These are phyloP conservation scores for Cerastis leucographa DNA, from an alignment of 2,888 invertebrate species.

Conservation along the genomic window DNA sequence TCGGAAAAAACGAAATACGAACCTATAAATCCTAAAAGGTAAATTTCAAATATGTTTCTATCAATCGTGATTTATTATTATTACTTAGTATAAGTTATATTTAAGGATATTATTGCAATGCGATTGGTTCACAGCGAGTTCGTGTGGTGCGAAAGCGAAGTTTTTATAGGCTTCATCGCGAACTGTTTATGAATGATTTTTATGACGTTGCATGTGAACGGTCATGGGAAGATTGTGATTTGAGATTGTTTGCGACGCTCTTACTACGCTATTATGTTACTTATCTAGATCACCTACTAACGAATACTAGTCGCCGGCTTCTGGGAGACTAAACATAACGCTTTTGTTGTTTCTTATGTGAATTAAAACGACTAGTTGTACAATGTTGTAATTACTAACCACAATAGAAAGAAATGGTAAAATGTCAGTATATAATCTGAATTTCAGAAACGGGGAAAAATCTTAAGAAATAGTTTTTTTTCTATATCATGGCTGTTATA, in stretches of 20 bases:
- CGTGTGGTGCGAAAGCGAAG: conserved; percentile 58
- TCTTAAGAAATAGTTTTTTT: too few relatives aligned
- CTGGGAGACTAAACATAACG: conserved; percentile 1
- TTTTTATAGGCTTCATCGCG: conserved; percentile 53
- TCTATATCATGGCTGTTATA: too few relatives aligned
- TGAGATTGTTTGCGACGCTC: conserved; percentile 37
- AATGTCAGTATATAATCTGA: background rate
- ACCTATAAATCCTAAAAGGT: conserved; percentile 51
- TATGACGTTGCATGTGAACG: conserved; percentile 53
- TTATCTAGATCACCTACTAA: conserved; percentile 21
- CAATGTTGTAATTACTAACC: background rate
- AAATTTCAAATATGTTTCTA: conserved; percentile 46
- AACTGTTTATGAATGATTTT: conserved; percentile 59
- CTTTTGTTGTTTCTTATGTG: background rate
- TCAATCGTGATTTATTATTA: conserved; percentile 11
- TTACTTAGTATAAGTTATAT: conserved; percentile 41
- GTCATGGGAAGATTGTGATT: conserved; percentile 58
- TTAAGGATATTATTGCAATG: conserved; percentile 54
- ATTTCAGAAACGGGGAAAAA: background rate
- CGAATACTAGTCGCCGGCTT: conserved; percentile 10
- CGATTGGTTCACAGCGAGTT: conserved; percentile 59
- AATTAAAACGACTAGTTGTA: background rate
- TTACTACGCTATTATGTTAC: conserved; percentile 45
- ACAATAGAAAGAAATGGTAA: background rate
- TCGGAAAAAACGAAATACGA: background rate